A percentile compares a stretch with the other conserved stretches of the same genome.
Evolutionary conservation across 2,113 vertebrate species (phyloP).

Genomic region (Sinocyclocheilus maitianheensis): DNA sequence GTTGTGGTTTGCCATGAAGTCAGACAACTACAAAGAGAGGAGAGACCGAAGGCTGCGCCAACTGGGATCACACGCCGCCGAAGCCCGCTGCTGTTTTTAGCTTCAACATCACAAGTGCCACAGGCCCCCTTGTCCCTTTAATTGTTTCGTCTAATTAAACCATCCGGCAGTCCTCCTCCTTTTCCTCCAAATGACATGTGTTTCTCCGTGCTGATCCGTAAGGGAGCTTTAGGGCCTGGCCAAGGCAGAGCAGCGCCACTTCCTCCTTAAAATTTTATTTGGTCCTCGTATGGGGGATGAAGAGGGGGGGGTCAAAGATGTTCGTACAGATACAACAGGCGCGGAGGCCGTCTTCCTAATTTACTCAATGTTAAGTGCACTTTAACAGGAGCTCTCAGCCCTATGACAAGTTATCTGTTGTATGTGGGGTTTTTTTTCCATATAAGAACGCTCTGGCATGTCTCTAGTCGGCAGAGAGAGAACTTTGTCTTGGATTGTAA

Average conservation of each 20-base stretch:
- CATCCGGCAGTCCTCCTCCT: slow-evolving; percentile 27
- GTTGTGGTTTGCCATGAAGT: slow-evolving; percentile 67
- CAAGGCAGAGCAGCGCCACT: slow-evolving; percentile 53
- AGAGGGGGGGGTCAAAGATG: slow-evolving; percentile 54
- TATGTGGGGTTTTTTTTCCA: slow-evolving; percentile 10
- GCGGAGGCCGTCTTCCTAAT: slow-evolving; percentile 45
- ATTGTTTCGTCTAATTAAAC: slow-evolving; percentile 74
- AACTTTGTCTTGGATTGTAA: slow-evolving; percentile 64
- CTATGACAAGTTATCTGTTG: slow-evolving; percentile 51
- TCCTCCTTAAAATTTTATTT: slow-evolving; percentile 68
- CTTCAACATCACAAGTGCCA: slow-evolving; percentile 68
- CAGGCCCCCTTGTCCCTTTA: slow-evolving; percentile 67
- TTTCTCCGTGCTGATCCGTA: slow-evolving; percentile 52
- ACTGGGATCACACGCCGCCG: slow-evolving; percentile 53
- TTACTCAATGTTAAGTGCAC: slow-evolving; percentile 58
- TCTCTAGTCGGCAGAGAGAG: slow-evolving; percentile 51
- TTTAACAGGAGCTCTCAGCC: slow-evolving; percentile 47
- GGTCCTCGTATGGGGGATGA: slow-evolving; percentile 36
- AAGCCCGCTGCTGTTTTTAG: slow-evolving; percentile 71
- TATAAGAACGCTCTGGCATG: slow-evolving; percentile 38
- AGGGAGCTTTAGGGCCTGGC: slow-evolving; percentile 59
- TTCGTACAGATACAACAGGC: slow-evolving; percentile 54
- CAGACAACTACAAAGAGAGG: slow-evolving; percentile 68
- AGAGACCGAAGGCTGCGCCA: slow-evolving; percentile 50
- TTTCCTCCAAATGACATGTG: slow-evolving; percentile 59